These are phyloP conservation scores for Piprites chloris DNA, from an alignment of 2,113 vertebrate species.

Conservation along the genomic window DNA sequence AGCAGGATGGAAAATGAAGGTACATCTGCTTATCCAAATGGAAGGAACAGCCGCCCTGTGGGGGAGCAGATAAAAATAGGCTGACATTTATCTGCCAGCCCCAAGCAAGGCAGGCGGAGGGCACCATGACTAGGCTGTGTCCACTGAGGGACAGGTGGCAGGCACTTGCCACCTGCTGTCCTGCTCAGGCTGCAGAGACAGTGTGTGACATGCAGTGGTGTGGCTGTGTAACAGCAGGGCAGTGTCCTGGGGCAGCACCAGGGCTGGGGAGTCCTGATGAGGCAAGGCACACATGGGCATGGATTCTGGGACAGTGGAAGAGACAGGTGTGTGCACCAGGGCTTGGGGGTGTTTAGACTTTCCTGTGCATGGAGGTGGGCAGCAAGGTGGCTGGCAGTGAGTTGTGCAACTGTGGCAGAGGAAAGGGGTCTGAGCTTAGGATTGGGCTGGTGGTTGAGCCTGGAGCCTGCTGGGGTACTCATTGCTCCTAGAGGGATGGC, in stretches of 20 bases:
- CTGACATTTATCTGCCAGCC: conserved; percentile 43
- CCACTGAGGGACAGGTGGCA: neutral
- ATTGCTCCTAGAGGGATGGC: neutral
- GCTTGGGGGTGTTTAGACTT: fast-evolving
- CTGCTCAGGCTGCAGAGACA: neutral
- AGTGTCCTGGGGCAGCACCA: neutral
- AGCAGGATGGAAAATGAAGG: conserved; percentile 24
- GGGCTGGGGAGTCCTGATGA: neutral
- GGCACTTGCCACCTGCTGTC: fast-evolving
- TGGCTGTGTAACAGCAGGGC: neutral
- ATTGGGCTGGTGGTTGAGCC: neutral
- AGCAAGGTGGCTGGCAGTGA: neutral
- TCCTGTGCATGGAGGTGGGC: neutral
- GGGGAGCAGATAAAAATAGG: conserved; percentile 35
- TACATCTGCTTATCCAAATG: neutral
- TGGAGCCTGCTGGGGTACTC: neutral
- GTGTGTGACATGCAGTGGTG: fast-evolving
- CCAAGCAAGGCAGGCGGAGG: neutral
- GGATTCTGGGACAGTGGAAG: fast-evolving
- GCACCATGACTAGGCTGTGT: neutral
- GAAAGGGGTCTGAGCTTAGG: neutral
- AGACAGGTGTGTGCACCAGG: neutral
- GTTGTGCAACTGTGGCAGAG: neutral
- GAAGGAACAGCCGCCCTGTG: neutral
- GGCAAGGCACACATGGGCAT: fast-evolving